phyloP scores from a whole-genome alignment of 1,140 invertebrate genomes.

The Drosophila albomicans region DNA sequence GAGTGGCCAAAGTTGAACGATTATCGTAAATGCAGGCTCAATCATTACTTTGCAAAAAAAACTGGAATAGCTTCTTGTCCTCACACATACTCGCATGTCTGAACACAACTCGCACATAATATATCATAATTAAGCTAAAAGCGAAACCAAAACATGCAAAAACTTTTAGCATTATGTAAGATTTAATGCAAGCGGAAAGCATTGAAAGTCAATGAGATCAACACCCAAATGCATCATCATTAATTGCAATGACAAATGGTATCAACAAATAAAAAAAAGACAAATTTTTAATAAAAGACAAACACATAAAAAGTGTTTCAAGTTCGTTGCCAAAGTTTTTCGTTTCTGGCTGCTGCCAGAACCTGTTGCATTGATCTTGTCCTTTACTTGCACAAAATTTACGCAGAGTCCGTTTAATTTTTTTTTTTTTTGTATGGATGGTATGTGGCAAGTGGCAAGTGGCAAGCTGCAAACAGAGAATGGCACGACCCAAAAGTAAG shows the following conservation, averaged over 20 bases:
- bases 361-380: constrained; percentile 82
- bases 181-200: constrained; percentile 34
- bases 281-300: background rate
- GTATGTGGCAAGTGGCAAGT: constrained; percentile 16
- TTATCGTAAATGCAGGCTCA: background rate
- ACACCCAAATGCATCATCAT: constrained; percentile 42
- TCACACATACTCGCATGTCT: background rate
- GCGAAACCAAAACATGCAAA: background rate
- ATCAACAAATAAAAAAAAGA: constrained; percentile 4
- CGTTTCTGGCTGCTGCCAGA: constrained; percentile 54
- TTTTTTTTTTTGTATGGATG: background rate
- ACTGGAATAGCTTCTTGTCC: constrained; percentile 6
- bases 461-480: constrained; percentile 65
- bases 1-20: background rate
- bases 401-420: constrained; percentile 3
- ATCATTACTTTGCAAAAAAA: constrained; percentile 15
- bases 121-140: background rate
- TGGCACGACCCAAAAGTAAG: constrained; percentile 69
- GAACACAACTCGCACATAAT: constrained; percentile 10
- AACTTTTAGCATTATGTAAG: constrained; percentile 56
- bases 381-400: constrained; percentile 50
- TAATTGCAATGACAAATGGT: constrained; percentile 60
- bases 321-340: constrained; percentile 79
- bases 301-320: constrained; percentile 52
- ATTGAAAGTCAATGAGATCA: constrained; percentile 20